Conservation (phyloP, 1,140 invertebrate species). For the Teleopsis dalmanni region DNA sequence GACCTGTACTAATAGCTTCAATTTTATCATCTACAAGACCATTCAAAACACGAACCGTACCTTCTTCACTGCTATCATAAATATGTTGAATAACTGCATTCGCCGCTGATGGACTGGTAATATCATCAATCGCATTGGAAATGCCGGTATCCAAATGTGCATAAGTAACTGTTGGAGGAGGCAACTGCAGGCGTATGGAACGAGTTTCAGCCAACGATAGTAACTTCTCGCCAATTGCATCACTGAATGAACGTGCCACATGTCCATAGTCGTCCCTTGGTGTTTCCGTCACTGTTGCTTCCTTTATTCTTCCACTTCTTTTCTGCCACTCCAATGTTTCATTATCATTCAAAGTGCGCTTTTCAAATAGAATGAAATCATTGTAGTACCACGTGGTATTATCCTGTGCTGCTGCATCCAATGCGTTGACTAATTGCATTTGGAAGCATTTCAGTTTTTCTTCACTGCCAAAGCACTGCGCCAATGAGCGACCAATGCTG, state of each 20-base stretch:
- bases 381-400: conserved; percentile 52
- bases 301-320: too few species aligned
- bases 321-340: too few species aligned
- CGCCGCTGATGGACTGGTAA: conserved; percentile 14
- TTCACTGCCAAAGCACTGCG: conserved; percentile 40
- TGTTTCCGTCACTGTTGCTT: too few species aligned
- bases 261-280: background rate
- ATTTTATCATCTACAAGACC: conserved; percentile 38
- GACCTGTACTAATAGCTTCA: conserved; percentile 23
- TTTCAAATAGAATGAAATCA: conserved; percentile 51
- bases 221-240: conserved; percentile 19
- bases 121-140: conserved; percentile 32
- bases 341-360: too few species aligned
- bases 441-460: conserved; percentile 50
- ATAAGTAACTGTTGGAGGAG: conserved; percentile 8
- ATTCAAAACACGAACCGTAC: conserved; percentile 26
- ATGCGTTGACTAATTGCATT: conserved; percentile 46
- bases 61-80: conserved; percentile 17
- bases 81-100: background rate
- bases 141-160: conserved; percentile 15
- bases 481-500: conserved; percentile 20
- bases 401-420: conserved; percentile 50
- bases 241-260: conserved; percentile 12
- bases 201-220: conserved; percentile 26
- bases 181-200: conserved; percentile 24